These are phyloP conservation scores for Chironomus tepperi DNA, from an alignment of 1,140 invertebrate species.

Conservation along the genomic window DNA sequence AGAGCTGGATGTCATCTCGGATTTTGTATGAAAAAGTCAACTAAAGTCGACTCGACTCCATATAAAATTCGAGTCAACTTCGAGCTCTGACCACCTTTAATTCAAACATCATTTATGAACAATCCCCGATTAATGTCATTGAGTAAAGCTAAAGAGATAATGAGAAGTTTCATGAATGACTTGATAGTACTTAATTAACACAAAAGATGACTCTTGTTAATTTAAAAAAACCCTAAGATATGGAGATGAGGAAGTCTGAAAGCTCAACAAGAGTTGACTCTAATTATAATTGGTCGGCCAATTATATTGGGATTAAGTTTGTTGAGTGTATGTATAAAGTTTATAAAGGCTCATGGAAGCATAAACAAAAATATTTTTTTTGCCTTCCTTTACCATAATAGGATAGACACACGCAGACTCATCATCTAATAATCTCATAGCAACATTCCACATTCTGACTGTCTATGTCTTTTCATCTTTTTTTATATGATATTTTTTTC, in stretches of 20 bases:
- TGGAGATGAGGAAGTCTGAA: not conserved
- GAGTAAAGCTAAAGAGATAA: not conserved
- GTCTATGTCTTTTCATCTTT: no score
- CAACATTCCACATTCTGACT: not conserved
- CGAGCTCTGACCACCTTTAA: no score
- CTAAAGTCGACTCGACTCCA: no score
- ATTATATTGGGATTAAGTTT: constrained; percentile 9
- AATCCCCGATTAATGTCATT: not conserved
- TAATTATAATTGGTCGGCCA: constrained; percentile 7
- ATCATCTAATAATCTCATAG: constrained; percentile 4
- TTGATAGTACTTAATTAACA: not conserved
- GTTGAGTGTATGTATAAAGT: not conserved
- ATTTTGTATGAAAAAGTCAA: no score
- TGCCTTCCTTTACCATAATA: not conserved
- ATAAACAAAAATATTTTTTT: not conserved
- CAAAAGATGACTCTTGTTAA: not conserved
- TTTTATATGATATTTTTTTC: not conserved
- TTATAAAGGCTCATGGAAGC: not conserved
- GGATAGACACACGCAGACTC: not conserved
- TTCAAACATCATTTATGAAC: no score
- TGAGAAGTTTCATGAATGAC: not conserved
- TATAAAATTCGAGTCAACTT: no score
- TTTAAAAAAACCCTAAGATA: not conserved
- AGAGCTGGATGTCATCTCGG: no score
- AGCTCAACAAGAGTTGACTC: not conserved